phyloP scores from a whole-genome alignment of 2,888 invertebrate species.

The Acrobasis repandana region DNA sequence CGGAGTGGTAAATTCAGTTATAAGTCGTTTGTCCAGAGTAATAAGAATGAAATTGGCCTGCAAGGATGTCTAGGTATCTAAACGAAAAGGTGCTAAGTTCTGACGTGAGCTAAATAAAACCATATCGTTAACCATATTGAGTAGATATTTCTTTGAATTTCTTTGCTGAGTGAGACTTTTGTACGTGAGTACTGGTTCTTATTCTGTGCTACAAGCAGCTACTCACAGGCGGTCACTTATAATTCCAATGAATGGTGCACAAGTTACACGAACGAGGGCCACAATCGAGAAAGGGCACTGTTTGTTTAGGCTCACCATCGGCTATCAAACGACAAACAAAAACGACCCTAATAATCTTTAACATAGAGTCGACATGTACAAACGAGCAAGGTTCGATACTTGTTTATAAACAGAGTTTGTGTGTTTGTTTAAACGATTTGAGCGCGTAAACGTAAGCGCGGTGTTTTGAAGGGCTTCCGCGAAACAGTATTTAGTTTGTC shows the following conservation, averaged over 20 bases:
- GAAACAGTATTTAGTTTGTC: constrained; percentile 19
- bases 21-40: no score
- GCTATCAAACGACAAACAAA: constrained; percentile 6
- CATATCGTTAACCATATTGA: no score
- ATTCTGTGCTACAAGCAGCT: no score
- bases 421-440: constrained; percentile 40
- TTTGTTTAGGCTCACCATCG: constrained; percentile 52
- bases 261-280: constrained; percentile 19
- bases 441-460: constrained; percentile 44
- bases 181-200: no score
- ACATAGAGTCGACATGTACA: not conserved
- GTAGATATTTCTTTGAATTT: no score
- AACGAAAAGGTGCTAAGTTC: no score
- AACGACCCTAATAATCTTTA: not conserved
- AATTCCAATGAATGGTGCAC: constrained; percentile 17
- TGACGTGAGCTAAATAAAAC: no score
- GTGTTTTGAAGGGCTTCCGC: constrained; percentile 42
- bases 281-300: constrained; percentile 42
- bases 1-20: no score
- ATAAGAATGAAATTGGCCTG: no score
- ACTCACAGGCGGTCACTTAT: constrained; percentile 12
- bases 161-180: no score
- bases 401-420: constrained; percentile 46
- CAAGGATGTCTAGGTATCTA: no score
- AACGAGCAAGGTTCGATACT: constrained; percentile 41